Evolutionary conservation across 2,888 invertebrate species (phyloP).

Genomic region (Piscicola geometra): DNA sequence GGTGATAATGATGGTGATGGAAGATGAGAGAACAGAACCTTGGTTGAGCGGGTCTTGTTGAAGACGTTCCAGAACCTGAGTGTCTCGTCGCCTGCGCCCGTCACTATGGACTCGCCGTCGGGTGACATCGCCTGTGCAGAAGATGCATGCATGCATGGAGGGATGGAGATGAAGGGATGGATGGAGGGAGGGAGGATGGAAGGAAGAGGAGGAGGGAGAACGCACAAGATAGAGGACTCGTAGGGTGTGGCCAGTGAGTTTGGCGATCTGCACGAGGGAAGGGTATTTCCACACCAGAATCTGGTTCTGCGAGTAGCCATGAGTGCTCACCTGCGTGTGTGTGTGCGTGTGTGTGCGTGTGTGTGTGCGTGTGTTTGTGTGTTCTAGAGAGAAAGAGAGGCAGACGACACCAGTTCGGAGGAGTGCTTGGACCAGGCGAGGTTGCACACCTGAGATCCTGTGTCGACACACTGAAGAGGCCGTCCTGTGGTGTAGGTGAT

Average conservation of each 20-base stretch:
- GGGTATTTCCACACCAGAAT: slow-evolving; percentile 96
- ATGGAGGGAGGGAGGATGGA: too few species aligned
- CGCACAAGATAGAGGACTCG: slow-evolving; percentile 51
- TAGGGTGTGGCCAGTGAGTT: slow-evolving; percentile 56
- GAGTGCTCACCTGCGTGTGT: slow-evolving; percentile 65
- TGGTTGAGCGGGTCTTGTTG: slow-evolving; percentile 80
- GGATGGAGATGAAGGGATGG: too few species aligned
- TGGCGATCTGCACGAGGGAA: slow-evolving; percentile 69
- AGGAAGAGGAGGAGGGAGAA: not conserved
- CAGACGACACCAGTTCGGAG: slow-evolving; percentile 72
- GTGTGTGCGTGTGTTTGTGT: not conserved
- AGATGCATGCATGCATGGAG: not conserved
- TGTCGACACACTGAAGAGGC: slow-evolving; percentile 70
- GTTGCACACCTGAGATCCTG: slow-evolving; percentile 89
- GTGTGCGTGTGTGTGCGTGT: slow-evolving; percentile 33
- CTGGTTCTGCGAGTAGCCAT: slow-evolving; percentile 93
- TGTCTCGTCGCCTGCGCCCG: slow-evolving; percentile 94
- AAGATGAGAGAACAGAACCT: too few species aligned
- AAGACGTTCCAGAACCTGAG: slow-evolving; percentile 95
- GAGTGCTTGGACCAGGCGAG: slow-evolving; percentile 87
- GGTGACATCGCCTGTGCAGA: slow-evolving; percentile 64
- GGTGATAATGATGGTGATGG: not conserved
- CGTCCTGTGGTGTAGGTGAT: too few species aligned
- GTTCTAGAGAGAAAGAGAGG: too few species aligned
- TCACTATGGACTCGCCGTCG: slow-evolving; percentile 87